Conservation (phyloP, 2,113 vertebrate species). For the Chionomys nivalis region DNA sequence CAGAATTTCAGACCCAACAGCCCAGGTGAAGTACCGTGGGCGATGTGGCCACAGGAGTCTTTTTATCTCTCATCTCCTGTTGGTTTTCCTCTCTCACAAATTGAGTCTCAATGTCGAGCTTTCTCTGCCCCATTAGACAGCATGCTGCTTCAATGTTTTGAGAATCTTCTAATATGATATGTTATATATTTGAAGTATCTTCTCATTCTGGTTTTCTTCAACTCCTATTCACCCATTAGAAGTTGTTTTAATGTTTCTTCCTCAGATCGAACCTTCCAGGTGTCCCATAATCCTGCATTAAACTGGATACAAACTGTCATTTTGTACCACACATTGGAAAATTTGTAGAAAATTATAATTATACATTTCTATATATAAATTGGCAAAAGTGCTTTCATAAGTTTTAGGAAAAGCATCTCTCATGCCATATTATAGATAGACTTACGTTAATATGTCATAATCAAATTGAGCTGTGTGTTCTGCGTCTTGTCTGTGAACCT, state of each 20-base stretch:
- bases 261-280: background rate
- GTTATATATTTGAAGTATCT: background rate
- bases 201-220: background rate
- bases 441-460: background rate
- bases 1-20: background rate
- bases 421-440: background rate
- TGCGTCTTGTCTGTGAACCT: background rate
- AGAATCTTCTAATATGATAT: background rate
- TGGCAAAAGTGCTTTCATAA: too few species aligned
- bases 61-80: too few species aligned
- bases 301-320: background rate
- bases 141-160: background rate
- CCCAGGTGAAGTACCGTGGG: fast-evolving
- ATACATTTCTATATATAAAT: background rate
- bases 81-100: background rate
- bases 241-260: background rate
- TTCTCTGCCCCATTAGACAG: background rate
- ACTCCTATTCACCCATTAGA: background rate
- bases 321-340: background rate
- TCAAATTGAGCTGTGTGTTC: background rate
- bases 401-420: background rate
- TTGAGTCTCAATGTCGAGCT: fast-evolving
- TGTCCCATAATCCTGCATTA: background rate
- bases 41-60: fast-evolving
- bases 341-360: background rate